These are phyloP conservation scores for Apamea anceps DNA, from an alignment of 2,888 invertebrate species.

Conservation along the genomic window DNA sequence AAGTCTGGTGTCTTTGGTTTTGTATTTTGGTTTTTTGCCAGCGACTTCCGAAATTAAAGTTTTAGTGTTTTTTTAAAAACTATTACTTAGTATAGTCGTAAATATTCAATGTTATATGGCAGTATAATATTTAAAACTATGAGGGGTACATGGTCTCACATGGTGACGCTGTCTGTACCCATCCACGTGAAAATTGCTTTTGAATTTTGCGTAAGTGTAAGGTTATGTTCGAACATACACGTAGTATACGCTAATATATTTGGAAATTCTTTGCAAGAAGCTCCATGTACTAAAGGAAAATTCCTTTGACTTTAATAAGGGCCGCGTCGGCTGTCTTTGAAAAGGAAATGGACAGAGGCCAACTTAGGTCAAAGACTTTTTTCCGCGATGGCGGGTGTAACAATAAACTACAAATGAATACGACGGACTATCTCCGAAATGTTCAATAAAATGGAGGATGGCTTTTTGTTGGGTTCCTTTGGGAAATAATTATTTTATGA, in stretches of 20 bases:
- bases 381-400: constrained; percentile 14
- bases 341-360: constrained; percentile 44
- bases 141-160: too few relatives aligned
- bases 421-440: constrained; percentile 30
- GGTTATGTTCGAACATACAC: not conserved
- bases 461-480: constrained; percentile 39
- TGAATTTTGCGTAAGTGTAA: not conserved
- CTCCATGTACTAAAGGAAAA: constrained; percentile 12
- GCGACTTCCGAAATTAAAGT: too few relatives aligned
- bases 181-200: not conserved
- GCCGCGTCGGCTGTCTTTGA: constrained; percentile 18
- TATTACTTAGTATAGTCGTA: too few relatives aligned
- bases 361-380: constrained; percentile 40
- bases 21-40: not conserved
- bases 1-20: too few relatives aligned
- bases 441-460: constrained; percentile 36
- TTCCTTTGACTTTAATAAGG: constrained; percentile 25
- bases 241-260: not conserved
- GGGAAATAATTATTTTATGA: constrained; percentile 36
- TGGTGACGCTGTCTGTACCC: too few relatives aligned
- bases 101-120: too few relatives aligned
- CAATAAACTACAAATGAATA: constrained; percentile 56
- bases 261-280: not conserved
- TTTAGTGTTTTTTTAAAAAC: too few relatives aligned
- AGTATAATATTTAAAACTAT: too few relatives aligned